phyloP scores from a whole-genome alignment of 92 coral and sea anemone species.

The Paramuricea clavata region DNA sequence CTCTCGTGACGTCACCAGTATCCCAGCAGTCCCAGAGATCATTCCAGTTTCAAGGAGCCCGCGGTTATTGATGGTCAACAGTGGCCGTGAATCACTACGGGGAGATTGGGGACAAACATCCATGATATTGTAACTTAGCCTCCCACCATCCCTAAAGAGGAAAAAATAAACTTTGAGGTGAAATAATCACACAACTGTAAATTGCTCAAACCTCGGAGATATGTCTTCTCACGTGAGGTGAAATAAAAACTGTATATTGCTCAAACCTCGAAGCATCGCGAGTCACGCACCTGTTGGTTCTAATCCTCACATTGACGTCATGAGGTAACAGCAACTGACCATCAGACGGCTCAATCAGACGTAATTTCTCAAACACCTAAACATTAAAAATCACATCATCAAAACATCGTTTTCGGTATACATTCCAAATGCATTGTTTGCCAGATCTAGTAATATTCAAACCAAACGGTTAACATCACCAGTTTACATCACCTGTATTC shows the following conservation, averaged over 20 bases:
- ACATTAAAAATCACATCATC: not conserved
- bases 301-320: constrained; percentile 84
- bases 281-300: constrained; percentile 86
- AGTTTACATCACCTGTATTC: constrained; percentile 80
- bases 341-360: constrained; percentile 72
- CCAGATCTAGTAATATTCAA: too few relatives aligned
- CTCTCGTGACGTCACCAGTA: constrained; percentile 92
- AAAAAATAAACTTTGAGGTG: not conserved
- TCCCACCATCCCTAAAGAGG: constrained; percentile 37
- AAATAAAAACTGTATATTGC: too few relatives aligned
- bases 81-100: constrained; percentile 17
- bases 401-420: not conserved
- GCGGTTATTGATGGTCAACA: constrained; percentile 72
- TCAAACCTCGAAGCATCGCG: too few relatives aligned
- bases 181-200: too few relatives aligned
- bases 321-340: constrained; percentile 90
- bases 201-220: too few relatives aligned
- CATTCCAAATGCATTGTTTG: too few relatives aligned
- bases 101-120: constrained; percentile 34
- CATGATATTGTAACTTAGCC: constrained; percentile 43
- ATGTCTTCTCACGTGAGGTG: too few relatives aligned
- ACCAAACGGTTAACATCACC: too few relatives aligned
- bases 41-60: constrained; percentile 81
- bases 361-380: constrained; percentile 88
- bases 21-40: constrained; percentile 94